Percentiles rank a stretch among this genome's conserved stretches.
Evolutionary conservation across 1,140 invertebrate species (phyloP).

Genomic region (Caenorhabditis latens): DNA sequence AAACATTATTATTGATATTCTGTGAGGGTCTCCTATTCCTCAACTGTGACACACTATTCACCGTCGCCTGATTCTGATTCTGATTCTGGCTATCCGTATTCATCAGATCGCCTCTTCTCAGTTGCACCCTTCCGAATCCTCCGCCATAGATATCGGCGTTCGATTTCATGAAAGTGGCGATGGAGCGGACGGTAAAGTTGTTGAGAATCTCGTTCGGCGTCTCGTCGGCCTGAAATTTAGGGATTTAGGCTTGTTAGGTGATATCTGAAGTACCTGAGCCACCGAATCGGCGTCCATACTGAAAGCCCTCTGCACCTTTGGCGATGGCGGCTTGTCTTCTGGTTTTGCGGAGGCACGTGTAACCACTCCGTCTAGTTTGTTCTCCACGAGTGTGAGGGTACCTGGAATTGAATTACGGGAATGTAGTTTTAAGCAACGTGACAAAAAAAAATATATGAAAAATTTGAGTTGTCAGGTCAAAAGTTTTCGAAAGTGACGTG

Average conservation of each 20-base stretch:
- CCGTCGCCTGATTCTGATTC: not conserved
- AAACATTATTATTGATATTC: conserved; percentile 21
- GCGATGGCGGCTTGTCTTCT: not conserved
- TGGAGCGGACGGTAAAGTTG: conserved; percentile 61
- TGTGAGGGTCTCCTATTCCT: not conserved
- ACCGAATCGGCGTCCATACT: conserved; percentile 13
- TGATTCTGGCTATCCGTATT: not conserved
- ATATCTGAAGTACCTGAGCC: not conserved
- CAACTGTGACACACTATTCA: conserved; percentile 22
- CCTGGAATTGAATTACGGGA: conserved; percentile 17
- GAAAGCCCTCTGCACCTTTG: not conserved
- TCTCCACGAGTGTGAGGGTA: conserved; percentile 49
- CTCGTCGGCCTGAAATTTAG: conserved; percentile 26
- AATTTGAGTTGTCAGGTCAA: too few relatives aligned
- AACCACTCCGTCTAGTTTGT: conserved; percentile 40
- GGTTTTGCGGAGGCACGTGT: conserved; percentile 4
- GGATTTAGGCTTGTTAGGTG: not conserved
- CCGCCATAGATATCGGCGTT: conserved; percentile 62
- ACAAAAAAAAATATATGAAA: too few relatives aligned
- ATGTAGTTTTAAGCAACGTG: not conserved
- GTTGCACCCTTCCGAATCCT: conserved; percentile 61
- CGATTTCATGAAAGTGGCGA: conserved; percentile 62
- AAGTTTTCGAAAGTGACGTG: too few relatives aligned
- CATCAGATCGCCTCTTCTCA: conserved; percentile 60
- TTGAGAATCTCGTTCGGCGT: conserved; percentile 59